phyloP scores from a whole-genome alignment of 2,888 invertebrate species.

The Drosophila macrothrix region DNA sequence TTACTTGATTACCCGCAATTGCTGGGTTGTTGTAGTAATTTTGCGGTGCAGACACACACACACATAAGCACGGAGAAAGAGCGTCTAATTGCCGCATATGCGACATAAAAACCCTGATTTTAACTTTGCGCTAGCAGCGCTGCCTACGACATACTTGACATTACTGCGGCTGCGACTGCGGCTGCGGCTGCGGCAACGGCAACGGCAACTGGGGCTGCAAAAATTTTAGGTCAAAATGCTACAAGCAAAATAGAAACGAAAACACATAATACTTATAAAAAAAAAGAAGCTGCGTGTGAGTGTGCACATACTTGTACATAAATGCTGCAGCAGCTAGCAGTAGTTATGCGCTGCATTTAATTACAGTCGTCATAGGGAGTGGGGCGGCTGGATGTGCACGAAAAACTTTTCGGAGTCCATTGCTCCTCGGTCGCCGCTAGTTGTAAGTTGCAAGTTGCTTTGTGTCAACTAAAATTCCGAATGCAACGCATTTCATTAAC shows the following conservation, averaged over 20 bases:
- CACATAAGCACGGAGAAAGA: conserved; percentile 14
- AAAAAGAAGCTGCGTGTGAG: conserved; percentile 7
- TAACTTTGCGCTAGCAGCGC: conserved; percentile 42
- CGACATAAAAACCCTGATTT: conserved; percentile 64
- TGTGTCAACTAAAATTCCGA: conserved; percentile 67
- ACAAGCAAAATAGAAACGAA: conserved; percentile 34
- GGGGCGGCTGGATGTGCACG: conserved; percentile 8
- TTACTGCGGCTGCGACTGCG: conserved; percentile 52
- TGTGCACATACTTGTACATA: conserved; percentile 41
- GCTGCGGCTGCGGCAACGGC: conserved; percentile 17
- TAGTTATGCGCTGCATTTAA: conserved; percentile 65
- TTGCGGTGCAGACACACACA: conserved; percentile 41
- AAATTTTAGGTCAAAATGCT: conserved; percentile 79
- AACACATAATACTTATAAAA: conserved; percentile 60
- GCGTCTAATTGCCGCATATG: conserved; percentile 72
- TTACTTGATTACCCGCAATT: conserved; percentile 82
- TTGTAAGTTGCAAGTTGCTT: conserved; percentile 49
- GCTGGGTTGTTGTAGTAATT: conserved; percentile 59
- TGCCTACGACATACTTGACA: conserved; percentile 72
- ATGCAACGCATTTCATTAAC: conserved; percentile 80
- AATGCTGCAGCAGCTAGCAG: conserved; percentile 57
- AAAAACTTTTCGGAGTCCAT: conserved; percentile 52
- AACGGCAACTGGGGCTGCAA: conserved; percentile 31
- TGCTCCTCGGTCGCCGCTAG: conserved; percentile 47
- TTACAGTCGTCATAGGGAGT: conserved; percentile 50